A percentile compares a stretch with the other conserved stretches of the same genome.
Conservation (phyloP, 1,140 invertebrate genomes). For the Drosophila repletoides region DNA sequence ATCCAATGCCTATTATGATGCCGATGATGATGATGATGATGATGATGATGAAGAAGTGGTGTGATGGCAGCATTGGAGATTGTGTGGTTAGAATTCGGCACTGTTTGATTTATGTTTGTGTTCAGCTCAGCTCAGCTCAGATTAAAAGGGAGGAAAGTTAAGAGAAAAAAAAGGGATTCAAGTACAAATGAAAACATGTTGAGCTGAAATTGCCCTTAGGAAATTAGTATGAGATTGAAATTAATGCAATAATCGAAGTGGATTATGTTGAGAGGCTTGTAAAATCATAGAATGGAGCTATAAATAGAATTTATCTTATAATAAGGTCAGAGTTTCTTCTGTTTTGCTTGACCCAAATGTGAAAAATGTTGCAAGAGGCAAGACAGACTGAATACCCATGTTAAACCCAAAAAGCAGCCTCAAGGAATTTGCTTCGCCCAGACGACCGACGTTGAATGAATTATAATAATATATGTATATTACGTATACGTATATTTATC, state of each 20-base stretch:
- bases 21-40: background rate
- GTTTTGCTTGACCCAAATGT: slow-evolving; percentile 16
- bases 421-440: slow-evolving; percentile 42
- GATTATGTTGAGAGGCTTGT: background rate
- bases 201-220: background rate
- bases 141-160: background rate
- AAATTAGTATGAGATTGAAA: background rate
- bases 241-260: slow-evolving; percentile 17
- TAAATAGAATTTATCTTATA: background rate
- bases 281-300: background rate
- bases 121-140: background rate
- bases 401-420: background rate
- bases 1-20: background rate
- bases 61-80: background rate
- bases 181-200: slow-evolving; percentile 18
- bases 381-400: too few species aligned
- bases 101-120: slow-evolving; percentile 7
- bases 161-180: background rate
- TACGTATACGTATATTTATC: background rate
- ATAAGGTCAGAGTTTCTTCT: slow-evolving; percentile 6
- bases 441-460: slow-evolving; percentile 3
- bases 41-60: background rate
- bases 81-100: slow-evolving; percentile 5
- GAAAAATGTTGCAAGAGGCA: too few species aligned
- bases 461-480: slow-evolving; percentile 17